Percentiles rank a stretch among this genome's conserved stretches.
These are phyloP conservation scores for Deroptyus accipitrinus DNA, from an alignment of 2,113 vertebrate genomes.

Conservation along the genomic window DNA sequence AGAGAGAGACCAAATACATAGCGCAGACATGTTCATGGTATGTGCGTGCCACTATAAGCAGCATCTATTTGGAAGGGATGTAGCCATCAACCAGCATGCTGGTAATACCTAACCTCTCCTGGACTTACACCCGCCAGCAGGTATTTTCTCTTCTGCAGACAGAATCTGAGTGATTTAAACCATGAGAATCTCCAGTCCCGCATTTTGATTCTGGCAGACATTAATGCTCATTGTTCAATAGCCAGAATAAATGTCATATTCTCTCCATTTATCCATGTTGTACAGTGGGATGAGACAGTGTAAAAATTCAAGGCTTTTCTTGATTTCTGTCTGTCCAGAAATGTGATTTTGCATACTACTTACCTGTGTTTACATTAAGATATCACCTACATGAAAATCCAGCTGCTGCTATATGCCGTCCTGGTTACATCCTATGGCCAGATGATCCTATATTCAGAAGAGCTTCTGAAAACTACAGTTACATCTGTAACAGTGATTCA, in stretches of 20 bases:
- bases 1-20: not conserved
- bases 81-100: not conserved
- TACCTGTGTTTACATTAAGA: not conserved
- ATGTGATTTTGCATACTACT: not conserved
- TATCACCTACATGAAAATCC: not conserved
- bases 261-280: not conserved
- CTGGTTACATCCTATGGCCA: not conserved
- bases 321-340: not conserved
- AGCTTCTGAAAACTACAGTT: constrained; percentile 8
- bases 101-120: not conserved
- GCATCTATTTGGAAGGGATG: not conserved
- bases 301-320: not conserved
- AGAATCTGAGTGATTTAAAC: not conserved
- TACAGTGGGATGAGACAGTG: not conserved
- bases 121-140: not conserved
- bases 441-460: not conserved
- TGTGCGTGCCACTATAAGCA: not conserved
- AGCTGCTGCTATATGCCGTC: not conserved
- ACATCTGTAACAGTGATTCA: constrained; percentile 36
- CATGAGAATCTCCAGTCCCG: not conserved
- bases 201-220: not conserved
- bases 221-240: not conserved
- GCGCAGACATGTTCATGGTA: not conserved
- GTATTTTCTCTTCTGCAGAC: not conserved
- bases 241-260: not conserved